Percentiles rank a stretch among this genome's conserved stretches.
phyloP scores from a whole-genome alignment of 2,888 invertebrate genomes.

The Pardosa pseudoannulata region DNA sequence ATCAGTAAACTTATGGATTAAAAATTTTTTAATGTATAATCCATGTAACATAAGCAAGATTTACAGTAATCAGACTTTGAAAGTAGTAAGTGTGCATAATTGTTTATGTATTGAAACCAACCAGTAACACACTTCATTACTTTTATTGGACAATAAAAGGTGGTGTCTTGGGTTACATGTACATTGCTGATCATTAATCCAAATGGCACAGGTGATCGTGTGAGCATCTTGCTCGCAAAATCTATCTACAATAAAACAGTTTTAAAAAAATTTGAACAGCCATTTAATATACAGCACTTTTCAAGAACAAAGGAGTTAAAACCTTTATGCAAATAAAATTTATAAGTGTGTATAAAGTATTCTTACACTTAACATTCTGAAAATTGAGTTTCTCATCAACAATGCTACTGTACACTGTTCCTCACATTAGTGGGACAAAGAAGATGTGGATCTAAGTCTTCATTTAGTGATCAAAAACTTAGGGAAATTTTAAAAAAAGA shows the following conservation, averaged over 20 bases:
- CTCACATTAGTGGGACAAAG: constrained; percentile 13
- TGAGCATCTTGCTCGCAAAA: constrained; percentile 62
- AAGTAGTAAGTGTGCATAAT: too few species aligned
- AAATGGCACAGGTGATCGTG: constrained; percentile 71
- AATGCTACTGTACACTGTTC: constrained; percentile 67
- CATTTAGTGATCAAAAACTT: too few species aligned
- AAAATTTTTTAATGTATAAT: too few species aligned
- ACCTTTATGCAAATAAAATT: constrained; percentile 62
- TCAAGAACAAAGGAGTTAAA: constrained; percentile 60
- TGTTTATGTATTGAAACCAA: not conserved
- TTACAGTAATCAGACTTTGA: too few species aligned
- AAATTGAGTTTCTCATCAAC: constrained; percentile 66
- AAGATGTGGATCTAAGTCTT: constrained; percentile 17
- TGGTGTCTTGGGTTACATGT: constrained; percentile 71
- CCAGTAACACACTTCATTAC: constrained; percentile 70
- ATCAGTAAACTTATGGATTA: too few species aligned
- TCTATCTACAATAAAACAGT: constrained; percentile 71
- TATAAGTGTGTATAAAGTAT: constrained; percentile 58
- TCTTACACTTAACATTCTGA: constrained; percentile 67
- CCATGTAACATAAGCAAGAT: too few species aligned
- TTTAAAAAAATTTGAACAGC: constrained; percentile 63
- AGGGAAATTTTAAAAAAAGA: too few species aligned
- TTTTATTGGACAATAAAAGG: constrained; percentile 73
- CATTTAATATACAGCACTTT: constrained; percentile 53
- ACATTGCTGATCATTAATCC: constrained; percentile 69